Evolutionary conservation across 2,888 invertebrate species (phyloP), one percentile per base, ranked within the genome.

Genomic region (Pseudococcus jackbeardsleyi): DNA sequence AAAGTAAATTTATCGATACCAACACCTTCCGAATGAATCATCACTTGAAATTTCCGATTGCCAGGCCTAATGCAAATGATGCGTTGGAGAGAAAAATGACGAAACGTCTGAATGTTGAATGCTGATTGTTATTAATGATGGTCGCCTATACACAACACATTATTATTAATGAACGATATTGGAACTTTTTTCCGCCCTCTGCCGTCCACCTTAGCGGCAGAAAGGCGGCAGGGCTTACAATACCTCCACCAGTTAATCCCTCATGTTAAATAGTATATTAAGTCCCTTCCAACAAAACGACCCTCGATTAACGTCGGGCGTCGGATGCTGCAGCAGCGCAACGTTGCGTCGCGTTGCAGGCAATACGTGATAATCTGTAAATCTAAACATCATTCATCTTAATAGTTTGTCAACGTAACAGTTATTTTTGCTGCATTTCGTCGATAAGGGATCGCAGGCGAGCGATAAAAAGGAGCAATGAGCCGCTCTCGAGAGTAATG

Each of bases 371-470:
- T 77, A 77, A 77, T 77, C 77, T 77, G 77, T 77, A 77, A 77
- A 77, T 77, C 77, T 77, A 77, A 77, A 77, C 77, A 77, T 77
- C 77, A 77, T 77, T 77, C 77, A 77, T 77, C 77, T 77, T 77
- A 77, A 77, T 77, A 77, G 77, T 77, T 77, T 77, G 77, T 77
- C 77, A 77, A 77, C 77, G 77, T 77, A 42, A 77, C 68, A 77
- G 77, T 77, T 77, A 77, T 77, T 77, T 77, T 77, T 77, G 39
- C 77, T 77, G 77, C 77, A 42, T 77, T 77, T 77, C 77, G 77
- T 42, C 77, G 77, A 77, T 77, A 77, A 77, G 77, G 77, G 77
- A 77, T 77, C 39, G 77, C 1, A 77, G 39, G 15, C 15, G 42
- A 39, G 39, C 77, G 77, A 77, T 77, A 77, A 77, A 42, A 77